phyloP scores from a whole-genome alignment of 2,113 vertebrate species.

The Ptyas mucosa region DNA sequence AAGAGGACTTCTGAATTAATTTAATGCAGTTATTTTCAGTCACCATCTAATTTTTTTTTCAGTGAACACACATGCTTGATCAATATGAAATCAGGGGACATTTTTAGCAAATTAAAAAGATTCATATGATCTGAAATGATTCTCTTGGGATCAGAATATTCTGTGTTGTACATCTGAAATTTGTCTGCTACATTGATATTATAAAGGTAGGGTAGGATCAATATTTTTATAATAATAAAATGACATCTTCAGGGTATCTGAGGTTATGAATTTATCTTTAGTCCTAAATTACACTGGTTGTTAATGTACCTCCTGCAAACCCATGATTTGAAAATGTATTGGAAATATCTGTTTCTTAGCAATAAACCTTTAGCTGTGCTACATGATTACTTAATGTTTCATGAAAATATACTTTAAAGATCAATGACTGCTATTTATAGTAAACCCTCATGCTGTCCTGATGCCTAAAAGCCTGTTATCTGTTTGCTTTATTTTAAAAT shows the following conservation, averaged over 20 bases:
- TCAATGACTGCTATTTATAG: not conserved
- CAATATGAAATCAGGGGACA: not conserved
- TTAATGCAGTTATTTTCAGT: not conserved
- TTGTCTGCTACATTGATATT: not conserved
- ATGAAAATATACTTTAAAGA: not conserved
- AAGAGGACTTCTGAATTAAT: not conserved
- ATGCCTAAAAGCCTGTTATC: not conserved
- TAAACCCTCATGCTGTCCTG: not conserved
- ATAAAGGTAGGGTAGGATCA: not conserved
- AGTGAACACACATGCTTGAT: not conserved
- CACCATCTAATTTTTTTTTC: not conserved
- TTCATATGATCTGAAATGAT: not conserved
- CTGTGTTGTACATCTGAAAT: not conserved
- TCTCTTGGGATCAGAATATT: not conserved
- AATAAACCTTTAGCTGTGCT: not conserved
- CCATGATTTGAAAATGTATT: not conserved
- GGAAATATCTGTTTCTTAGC: not conserved
- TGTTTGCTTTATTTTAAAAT: not conserved
- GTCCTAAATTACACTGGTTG: not conserved
- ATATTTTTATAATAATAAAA: not conserved
- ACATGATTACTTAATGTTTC: not conserved
- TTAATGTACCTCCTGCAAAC: not conserved
- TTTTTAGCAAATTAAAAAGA: not conserved
- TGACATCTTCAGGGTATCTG: not conserved
- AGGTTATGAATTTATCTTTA: not conserved